These are phyloP conservation scores for Chloroceryle inda DNA, from an alignment of 2,797 vertebrate genomes.

Conservation along the genomic window DNA sequence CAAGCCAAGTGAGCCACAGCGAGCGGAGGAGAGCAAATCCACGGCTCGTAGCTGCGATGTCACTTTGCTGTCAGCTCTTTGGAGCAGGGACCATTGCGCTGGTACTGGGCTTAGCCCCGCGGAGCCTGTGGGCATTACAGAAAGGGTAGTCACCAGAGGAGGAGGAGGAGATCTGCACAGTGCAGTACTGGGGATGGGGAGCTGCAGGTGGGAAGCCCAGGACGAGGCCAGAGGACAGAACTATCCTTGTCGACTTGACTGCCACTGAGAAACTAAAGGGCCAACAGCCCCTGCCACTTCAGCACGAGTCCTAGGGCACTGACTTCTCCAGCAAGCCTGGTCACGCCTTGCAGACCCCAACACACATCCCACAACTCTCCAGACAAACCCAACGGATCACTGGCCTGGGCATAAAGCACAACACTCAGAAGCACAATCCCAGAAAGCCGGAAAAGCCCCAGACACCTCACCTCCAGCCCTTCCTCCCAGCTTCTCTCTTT, in stretches of 20 bases:
- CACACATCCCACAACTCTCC: background rate
- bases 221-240: background rate
- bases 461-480: background rate
- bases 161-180: background rate
- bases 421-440: conserved; percentile 66
- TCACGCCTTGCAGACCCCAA: background rate
- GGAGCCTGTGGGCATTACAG: background rate
- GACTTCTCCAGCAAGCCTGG: background rate
- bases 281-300: conserved; percentile 4
- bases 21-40: background rate
- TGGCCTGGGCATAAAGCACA: conserved; percentile 53
- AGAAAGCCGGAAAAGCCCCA: conserved; percentile 1
- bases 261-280: background rate
- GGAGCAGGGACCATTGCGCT: background rate
- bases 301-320: conserved; percentile 23
- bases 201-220: background rate
- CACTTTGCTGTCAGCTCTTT: background rate
- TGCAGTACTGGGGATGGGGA: background rate
- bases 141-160: background rate
- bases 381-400: background rate
- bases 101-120: background rate
- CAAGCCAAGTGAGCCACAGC: background rate
- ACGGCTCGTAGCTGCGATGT: accelerated
- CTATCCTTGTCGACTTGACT: background rate
- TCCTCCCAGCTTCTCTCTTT: conserved; percentile 30